Evolutionary conservation across 2,888 invertebrate genomes (phyloP).

Genomic region (Acheta domesticus): DNA sequence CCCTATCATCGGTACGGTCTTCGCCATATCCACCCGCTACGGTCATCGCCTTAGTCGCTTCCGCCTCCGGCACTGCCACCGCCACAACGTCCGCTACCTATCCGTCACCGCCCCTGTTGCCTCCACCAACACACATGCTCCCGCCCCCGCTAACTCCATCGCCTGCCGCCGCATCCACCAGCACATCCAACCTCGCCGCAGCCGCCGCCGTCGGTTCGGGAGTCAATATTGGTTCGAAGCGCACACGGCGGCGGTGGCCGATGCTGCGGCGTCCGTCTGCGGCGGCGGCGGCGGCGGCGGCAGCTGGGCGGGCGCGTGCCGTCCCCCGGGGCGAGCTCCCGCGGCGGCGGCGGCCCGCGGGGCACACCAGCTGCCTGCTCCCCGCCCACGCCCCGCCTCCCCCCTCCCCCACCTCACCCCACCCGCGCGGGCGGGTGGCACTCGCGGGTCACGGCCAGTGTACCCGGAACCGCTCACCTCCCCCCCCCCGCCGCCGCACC

Average conservation of each 20-base stretch:
- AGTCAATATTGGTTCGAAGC: constrained; percentile 2
- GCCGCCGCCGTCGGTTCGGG: not conserved
- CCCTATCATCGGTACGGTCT: no score
- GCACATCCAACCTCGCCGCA: not conserved
- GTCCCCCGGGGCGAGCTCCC: not conserved
- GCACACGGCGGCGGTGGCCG: not conserved
- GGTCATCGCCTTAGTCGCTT: no score
- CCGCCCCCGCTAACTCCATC: not conserved
- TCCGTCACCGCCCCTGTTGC: no score
- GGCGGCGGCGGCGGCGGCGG: not conserved
- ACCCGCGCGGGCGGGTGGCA: not conserved
- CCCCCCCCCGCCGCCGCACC: not conserved
- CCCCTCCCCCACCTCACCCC: not conserved
- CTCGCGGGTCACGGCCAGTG: not conserved
- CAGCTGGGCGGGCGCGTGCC: not conserved
- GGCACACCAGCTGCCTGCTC: not conserved
- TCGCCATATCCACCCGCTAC: no score
- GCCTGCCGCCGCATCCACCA: not conserved
- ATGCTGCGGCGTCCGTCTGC: not conserved
- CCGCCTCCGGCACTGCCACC: no score
- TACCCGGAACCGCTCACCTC: not conserved
- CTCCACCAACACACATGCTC: no score
- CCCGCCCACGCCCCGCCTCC: not conserved
- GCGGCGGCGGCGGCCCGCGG: not conserved
- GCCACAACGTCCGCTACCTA: no score